Evolutionary conservation across 2,113 vertebrate genomes (phyloP).

Genomic region (Odobenus rosmarus): DNA sequence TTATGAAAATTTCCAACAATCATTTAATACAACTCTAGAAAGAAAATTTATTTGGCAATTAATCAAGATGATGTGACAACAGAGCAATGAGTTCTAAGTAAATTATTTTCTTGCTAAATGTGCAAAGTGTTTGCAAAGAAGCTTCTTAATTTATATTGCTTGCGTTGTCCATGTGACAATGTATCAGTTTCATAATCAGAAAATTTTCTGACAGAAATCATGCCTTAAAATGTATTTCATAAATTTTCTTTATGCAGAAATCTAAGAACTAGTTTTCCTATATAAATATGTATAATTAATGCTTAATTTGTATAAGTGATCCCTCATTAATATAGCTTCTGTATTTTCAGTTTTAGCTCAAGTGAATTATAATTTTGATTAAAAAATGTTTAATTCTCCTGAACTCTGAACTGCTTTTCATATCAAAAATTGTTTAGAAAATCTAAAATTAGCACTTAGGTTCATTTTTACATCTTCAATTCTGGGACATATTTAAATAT

Average conservation of each 20-base stretch:
- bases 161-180: neutral
- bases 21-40: neutral
- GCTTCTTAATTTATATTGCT: neutral
- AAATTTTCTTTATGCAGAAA: slow-evolving; percentile 6
- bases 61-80: neutral
- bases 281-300: slow-evolving; percentile 20
- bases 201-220: neutral
- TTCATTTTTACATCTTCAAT: neutral
- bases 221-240: neutral
- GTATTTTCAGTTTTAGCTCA: neutral
- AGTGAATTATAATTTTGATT: neutral
- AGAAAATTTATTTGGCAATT: slow-evolving; percentile 43
- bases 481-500: neutral
- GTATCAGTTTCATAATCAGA: neutral
- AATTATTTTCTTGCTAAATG: slow-evolving; percentile 59
- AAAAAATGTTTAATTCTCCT: slow-evolving; percentile 13
- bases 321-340: neutral
- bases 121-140: slow-evolving; percentile 24
- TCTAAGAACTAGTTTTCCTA: slow-evolving; percentile 8
- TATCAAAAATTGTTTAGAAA: slow-evolving; percentile 60
- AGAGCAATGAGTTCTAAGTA: slow-evolving; percentile 23
- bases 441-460: slow-evolving; percentile 57
- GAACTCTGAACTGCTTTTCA: neutral
- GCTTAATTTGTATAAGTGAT: neutral
- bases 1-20: slow-evolving; percentile 42